Conservation (phyloP, 2,113 vertebrate genomes). For the Climacteris rufus region DNA sequence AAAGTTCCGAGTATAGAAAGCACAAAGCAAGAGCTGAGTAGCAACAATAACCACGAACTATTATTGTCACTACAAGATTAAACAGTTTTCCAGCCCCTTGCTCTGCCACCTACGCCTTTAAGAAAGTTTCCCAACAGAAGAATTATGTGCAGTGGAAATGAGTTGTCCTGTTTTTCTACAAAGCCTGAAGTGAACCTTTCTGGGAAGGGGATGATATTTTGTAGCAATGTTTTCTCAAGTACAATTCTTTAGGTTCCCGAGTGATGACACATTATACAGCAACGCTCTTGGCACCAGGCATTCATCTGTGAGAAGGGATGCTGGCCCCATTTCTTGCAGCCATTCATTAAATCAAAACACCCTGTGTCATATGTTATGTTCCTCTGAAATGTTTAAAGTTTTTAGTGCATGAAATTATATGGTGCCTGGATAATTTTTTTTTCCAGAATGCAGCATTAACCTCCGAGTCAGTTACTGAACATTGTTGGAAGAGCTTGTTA, state of each 20-base stretch:
- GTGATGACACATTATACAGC: conserved; percentile 64
- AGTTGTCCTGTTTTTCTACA: conserved; percentile 54
- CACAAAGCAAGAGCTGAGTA: neutral
- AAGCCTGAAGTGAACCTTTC: conserved; percentile 62
- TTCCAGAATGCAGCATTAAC: neutral
- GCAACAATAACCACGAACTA: neutral
- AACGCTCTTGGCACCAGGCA: conserved; percentile 14
- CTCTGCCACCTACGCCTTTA: neutral
- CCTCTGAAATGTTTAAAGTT: conserved; percentile 48
- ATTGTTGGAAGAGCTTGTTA: neutral
- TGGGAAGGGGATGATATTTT: conserved; percentile 62
- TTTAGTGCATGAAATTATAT: conserved; percentile 41
- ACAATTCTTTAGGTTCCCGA: conserved; percentile 68
- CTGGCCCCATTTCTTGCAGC: conserved; percentile 44
- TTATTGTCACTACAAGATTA: neutral
- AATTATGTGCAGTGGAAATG: conserved; percentile 53
- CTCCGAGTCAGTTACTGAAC: conserved; percentile 14
- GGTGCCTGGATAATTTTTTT: neutral
- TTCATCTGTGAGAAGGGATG: conserved; percentile 39
- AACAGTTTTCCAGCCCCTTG: neutral
- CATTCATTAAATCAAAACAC: conserved; percentile 61
- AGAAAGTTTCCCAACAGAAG: conserved; percentile 49
- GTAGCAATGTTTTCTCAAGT: conserved; percentile 62
- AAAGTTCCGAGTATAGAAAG: neutral
- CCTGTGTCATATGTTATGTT: conserved; percentile 13